These are phyloP conservation scores for Spondyliosoma cantharus DNA, from an alignment of 2,797 vertebrate genomes.

Conservation along the genomic window DNA sequence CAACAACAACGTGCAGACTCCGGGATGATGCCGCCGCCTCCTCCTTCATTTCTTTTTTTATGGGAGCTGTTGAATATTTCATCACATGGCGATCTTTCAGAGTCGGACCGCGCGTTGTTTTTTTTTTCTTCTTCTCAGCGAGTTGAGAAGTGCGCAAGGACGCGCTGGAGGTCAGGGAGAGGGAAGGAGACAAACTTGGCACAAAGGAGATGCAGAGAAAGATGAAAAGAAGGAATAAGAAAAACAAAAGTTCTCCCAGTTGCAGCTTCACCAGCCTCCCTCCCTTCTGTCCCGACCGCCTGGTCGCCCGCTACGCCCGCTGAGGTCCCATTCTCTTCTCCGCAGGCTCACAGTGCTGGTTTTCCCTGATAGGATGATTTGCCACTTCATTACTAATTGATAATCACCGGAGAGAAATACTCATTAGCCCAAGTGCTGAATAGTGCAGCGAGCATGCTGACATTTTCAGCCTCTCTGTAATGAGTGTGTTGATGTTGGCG, in stretches of 20 bases:
- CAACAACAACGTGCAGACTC: slow-evolving; percentile 27
- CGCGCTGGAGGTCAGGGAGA: slow-evolving; percentile 36
- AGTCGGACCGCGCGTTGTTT: slow-evolving; percentile 59
- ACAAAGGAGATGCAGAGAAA: neutral
- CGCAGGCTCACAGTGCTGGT: slow-evolving; percentile 47
- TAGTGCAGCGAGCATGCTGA: slow-evolving; percentile 64
- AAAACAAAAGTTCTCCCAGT: slow-evolving; percentile 28
- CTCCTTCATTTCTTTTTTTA: slow-evolving; percentile 11
- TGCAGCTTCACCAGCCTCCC: slow-evolving; percentile 23
- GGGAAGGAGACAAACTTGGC: neutral
- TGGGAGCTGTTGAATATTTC: slow-evolving; percentile 77
- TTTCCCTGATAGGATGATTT: slow-evolving; percentile 78
- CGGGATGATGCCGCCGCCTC: slow-evolving; percentile 2
- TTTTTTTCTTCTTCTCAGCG: slow-evolving; percentile 31
- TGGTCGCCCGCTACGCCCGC: slow-evolving; percentile 25
- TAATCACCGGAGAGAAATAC: slow-evolving; percentile 73
- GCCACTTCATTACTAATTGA: slow-evolving; percentile 83
- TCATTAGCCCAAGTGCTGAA: slow-evolving; percentile 76
- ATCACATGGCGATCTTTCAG: slow-evolving; percentile 68
- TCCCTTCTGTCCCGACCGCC: slow-evolving; percentile 9
- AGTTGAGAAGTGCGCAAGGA: slow-evolving; percentile 45
- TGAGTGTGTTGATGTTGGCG: slow-evolving; percentile 58
- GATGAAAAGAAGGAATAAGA: slow-evolving; percentile 38
- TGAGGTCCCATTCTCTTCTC: slow-evolving; percentile 47
- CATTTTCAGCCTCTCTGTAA: slow-evolving; percentile 70